Evolutionary conservation across 2,888 invertebrate species (phyloP).

Genomic region (Drosophila subsilvestris): DNA sequence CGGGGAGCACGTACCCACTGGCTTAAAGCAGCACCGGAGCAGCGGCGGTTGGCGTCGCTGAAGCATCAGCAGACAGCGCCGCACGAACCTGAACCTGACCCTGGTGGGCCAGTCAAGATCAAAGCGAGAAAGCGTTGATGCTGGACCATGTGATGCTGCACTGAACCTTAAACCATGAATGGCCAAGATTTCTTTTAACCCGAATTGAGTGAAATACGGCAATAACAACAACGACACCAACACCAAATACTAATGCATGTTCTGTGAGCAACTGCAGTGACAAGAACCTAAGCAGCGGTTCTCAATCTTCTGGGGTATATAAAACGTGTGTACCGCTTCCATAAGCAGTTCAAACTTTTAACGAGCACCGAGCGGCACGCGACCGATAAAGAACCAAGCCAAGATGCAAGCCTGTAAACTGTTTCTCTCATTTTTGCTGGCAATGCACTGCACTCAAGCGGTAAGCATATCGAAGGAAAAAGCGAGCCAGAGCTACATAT

Average conservation of each 20-base stretch:
- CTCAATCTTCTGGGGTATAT: slow-evolving; percentile 53
- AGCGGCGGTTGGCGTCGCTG: neutral
- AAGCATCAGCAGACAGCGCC: slow-evolving; percentile 20
- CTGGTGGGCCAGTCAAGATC: slow-evolving; percentile 29
- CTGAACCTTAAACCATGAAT: slow-evolving; percentile 39
- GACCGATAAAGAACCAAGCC: slow-evolving; percentile 52
- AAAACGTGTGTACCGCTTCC: slow-evolving; percentile 61
- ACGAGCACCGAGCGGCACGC: slow-evolving; percentile 61
- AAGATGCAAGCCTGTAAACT: slow-evolving; percentile 54
- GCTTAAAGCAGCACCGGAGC: neutral
- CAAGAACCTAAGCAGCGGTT: slow-evolving; percentile 29
- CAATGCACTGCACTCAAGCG: slow-evolving; percentile 53
- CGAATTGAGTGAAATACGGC: slow-evolving; percentile 39
- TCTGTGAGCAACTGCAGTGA: slow-evolving; percentile 12
- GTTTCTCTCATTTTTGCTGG: slow-evolving; percentile 51
- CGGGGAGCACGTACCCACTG: slow-evolving; percentile 49
- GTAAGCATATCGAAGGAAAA: slow-evolving; percentile 42
- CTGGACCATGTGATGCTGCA: slow-evolving; percentile 1
- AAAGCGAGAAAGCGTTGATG: slow-evolving; percentile 44
- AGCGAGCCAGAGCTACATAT: neutral
- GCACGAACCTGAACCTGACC: slow-evolving; percentile 23
- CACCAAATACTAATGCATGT: slow-evolving; percentile 29
- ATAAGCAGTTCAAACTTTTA: slow-evolving; percentile 68
- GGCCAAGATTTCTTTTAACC: slow-evolving; percentile 43
- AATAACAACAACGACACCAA: slow-evolving; percentile 23